Conservation (phyloP, 2,113 vertebrate species). For the Sardina pilchardus region DNA sequence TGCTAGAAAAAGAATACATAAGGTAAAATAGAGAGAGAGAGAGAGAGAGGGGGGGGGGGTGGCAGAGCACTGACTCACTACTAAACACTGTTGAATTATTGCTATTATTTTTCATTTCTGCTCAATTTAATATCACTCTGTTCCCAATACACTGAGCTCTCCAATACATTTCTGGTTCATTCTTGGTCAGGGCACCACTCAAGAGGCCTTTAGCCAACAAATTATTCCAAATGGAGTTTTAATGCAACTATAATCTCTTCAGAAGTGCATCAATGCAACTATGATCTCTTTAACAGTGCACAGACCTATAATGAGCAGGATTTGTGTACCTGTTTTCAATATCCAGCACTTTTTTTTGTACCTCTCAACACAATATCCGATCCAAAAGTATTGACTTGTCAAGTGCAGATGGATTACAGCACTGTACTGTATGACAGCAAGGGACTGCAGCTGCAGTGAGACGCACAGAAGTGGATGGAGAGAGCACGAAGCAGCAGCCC, state of each 20-base stretch:
- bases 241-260: neutral
- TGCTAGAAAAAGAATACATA: neutral
- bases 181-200: neutral
- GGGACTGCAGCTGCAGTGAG: neutral
- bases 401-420: neutral
- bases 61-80: too few relatives aligned
- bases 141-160: neutral
- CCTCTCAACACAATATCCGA: neutral
- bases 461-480: neutral
- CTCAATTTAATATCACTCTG: neutral
- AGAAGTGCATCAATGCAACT: neutral
- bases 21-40: neutral
- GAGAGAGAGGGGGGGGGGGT: too few relatives aligned
- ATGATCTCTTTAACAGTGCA: neutral
- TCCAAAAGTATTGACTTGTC: neutral
- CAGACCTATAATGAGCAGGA: neutral
- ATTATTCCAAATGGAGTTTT: neutral
- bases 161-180: neutral
- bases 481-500: neutral
- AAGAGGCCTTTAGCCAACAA: neutral
- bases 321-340: neutral
- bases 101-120: slow-evolving; percentile 11
- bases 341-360: neutral
- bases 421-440: neutral
- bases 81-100: neutral